These are phyloP conservation scores for Gadopsis bispinosus DNA, from an alignment of 2,797 vertebrate species.

Conservation along the genomic window DNA sequence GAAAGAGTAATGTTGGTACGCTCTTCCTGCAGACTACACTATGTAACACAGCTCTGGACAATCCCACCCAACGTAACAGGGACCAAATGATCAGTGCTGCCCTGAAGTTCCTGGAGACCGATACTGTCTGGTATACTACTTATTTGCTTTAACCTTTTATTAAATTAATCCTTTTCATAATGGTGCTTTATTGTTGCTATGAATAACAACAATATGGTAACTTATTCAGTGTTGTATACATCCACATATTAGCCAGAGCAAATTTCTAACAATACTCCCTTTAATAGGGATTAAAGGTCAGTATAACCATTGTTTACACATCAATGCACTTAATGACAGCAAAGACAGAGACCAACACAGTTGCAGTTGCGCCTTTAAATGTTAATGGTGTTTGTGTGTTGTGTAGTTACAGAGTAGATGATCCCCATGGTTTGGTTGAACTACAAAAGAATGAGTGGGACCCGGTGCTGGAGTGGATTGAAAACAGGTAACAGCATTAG, in stretches of 20 bases:
- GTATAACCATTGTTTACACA: neutral
- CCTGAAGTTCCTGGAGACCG: constrained; percentile 95
- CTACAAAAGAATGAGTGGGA: constrained; percentile 97
- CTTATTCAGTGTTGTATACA: neutral
- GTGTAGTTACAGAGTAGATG: constrained; percentile 95
- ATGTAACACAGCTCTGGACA: constrained; percentile 96
- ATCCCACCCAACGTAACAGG: constrained; percentile 91
- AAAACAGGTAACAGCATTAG: constrained; percentile 87
- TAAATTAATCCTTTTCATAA: neutral
- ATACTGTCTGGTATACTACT: constrained; percentile 91
- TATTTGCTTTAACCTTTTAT: neutral
- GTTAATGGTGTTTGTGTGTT: constrained; percentile 16
- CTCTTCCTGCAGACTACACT: constrained; percentile 88
- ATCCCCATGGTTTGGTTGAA: constrained; percentile 91
- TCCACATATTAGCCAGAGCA: neutral
- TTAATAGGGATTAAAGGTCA: neutral
- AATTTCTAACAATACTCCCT: neutral
- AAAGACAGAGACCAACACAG: neutral
- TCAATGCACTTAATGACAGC: neutral
- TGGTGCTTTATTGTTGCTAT: neutral
- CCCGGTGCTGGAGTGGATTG: constrained; percentile 92
- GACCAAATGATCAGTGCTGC: constrained; percentile 90
- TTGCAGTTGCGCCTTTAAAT: neutral
- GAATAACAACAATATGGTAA: neutral
- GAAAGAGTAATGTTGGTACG: neutral